Base-by-base conservation (phyloP, 1,140 invertebrate species). In the Procambarus clarkii region DNA sequence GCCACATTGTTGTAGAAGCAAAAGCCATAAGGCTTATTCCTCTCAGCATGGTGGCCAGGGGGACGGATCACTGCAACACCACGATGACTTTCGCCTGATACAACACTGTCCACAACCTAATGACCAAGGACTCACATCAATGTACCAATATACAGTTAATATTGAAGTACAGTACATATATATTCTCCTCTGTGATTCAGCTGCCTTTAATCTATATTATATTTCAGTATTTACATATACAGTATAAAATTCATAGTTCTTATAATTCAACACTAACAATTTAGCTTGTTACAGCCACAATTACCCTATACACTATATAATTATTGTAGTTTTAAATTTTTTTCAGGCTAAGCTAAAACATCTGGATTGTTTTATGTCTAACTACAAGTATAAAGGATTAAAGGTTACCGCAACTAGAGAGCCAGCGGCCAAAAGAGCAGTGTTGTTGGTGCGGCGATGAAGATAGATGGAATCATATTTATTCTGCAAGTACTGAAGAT, bases 1-100 rank as follows among this genome's bases (percentile, higher is more conserved):
- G 97, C 97, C 8, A 98, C 96, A 94, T 97, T 98, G 95, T 98
- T 98, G 93, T 98, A 97, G 88, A 98, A 96, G 94, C 98, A 98
- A 95, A 98, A 99, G 0, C 98, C 98, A 94, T 96, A 96, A 8
- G 97, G 96, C 79, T 95, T 94, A 89, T 96, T 96, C 45, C 74
- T 60, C 64, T 94, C 93, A n/a, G 94, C 94, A 93, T 95, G 94
- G 95, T 99, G 98, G 0, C 98, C 98, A 21, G 97, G 97, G 21
- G 98, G 98, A 1, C 98, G 95, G 2, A 98, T 95, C 58, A 98
- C 95, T 88, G 97, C 98, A 13, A 98, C 95, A 2, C 97, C 98
- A 92, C 96, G 95, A 46, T 96, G 96, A 80, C 95, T 95, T 76
- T 96, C 94, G 0, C 96, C 96, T 15, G 95, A 95, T 44, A 97